These are phyloP conservation scores for Drosophila sp. DNA, from an alignment of 1,140 invertebrate species.

Conservation along the genomic window DNA sequence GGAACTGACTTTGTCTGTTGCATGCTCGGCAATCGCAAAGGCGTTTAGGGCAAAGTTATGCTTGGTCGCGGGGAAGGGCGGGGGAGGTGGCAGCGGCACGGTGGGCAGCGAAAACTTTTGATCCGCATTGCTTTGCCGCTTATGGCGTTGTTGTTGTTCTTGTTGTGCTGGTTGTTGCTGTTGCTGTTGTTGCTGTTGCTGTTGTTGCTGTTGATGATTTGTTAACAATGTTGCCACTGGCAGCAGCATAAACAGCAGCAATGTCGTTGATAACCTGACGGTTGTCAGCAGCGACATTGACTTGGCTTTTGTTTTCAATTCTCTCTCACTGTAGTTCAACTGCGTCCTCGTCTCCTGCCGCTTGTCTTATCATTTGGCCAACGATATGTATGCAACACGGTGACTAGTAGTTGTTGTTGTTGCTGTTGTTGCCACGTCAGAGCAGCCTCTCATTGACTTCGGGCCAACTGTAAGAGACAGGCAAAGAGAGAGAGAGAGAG, in stretches of 20 bases:
- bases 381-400: slow-evolving; percentile 32
- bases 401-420: slow-evolving; percentile 15
- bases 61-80: slow-evolving; percentile 64
- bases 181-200: slow-evolving; percentile 16
- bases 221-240: slow-evolving; percentile 37
- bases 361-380: slow-evolving; percentile 59
- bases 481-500: slow-evolving; percentile 12
- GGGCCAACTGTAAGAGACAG: slow-evolving; percentile 45
- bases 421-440: slow-evolving; percentile 24
- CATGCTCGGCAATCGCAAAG: slow-evolving; percentile 55
- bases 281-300: slow-evolving; percentile 66
- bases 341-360: slow-evolving; percentile 17
- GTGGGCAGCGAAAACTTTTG: slow-evolving; percentile 73
- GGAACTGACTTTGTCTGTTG: neutral
- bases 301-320: slow-evolving; percentile 45
- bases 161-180: slow-evolving; percentile 15
- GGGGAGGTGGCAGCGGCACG: slow-evolving; percentile 77
- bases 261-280: slow-evolving; percentile 51
- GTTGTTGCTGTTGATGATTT: slow-evolving; percentile 38
- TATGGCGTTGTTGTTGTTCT: slow-evolving; percentile 26
- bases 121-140: slow-evolving; percentile 46
- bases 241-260: slow-evolving; percentile 53
- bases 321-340: slow-evolving; percentile 26
- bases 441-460: slow-evolving; percentile 60
- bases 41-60: slow-evolving; percentile 72